A percentile compares a stretch with the other conserved stretches of the same genome.
These are phyloP conservation scores for Scaptodrosophila latifasciaeformis DNA, from an alignment of 2,888 invertebrate species.

Conservation along the genomic window DNA sequence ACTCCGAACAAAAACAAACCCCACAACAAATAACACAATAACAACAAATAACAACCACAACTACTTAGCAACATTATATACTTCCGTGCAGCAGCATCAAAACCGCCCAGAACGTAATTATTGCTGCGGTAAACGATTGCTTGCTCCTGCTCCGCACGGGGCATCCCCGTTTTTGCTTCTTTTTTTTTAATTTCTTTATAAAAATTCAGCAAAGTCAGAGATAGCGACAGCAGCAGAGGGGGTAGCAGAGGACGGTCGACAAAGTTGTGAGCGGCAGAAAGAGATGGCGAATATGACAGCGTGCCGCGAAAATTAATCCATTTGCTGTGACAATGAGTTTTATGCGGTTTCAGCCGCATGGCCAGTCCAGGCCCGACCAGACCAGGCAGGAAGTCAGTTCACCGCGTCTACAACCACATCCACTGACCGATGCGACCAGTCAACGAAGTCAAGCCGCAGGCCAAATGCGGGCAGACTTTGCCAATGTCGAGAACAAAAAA, in stretches of 20 bases:
- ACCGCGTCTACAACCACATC: constrained; percentile 9
- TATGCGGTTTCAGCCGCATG: constrained; percentile 54
- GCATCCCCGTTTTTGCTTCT: constrained; percentile 46
- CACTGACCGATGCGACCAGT: constrained; percentile 39
- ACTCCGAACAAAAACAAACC: constrained; percentile 3
- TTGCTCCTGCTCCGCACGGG: constrained; percentile 14
- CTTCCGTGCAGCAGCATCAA: constrained; percentile 57
- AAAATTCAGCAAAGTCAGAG: constrained; percentile 26
- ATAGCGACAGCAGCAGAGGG: constrained; percentile 1
- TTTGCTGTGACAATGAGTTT: constrained; percentile 68
- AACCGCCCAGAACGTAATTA: constrained; percentile 59
- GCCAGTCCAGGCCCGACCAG: constrained; percentile 31
- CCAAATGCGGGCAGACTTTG: constrained; percentile 47
- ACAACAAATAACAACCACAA: constrained; percentile 58
- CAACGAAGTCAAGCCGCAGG: constrained; percentile 60
- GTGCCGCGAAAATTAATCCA: constrained; percentile 67
- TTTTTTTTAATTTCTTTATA: constrained; percentile 61
- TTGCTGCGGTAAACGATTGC: constrained; percentile 58
- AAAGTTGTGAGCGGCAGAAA: not conserved
- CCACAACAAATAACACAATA: constrained; percentile 17
- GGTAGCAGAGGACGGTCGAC: not conserved
- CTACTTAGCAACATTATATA: constrained; percentile 68
- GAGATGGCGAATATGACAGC: constrained; percentile 48
- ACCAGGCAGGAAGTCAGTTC: constrained; percentile 30
- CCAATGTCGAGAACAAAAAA: not conserved